Conservation (phyloP, 2,888 invertebrate species). For the Hydrotaea cyrtoneurina region DNA sequence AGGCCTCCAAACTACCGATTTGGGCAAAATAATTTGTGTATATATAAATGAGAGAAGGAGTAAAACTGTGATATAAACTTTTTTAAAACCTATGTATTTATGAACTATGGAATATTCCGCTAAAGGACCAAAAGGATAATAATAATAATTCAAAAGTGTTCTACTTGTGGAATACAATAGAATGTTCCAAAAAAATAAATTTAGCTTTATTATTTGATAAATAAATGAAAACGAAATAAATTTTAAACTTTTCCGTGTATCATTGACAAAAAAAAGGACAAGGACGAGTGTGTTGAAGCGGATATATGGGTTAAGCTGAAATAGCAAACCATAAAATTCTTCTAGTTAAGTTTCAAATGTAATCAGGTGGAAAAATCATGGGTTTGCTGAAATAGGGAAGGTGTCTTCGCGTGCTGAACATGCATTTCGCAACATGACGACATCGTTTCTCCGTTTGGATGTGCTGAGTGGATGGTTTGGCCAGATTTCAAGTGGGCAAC, state of each 20-base stretch:
- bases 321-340: too few species aligned
- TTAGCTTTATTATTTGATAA: constrained; percentile 30
- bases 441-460: too few species aligned
- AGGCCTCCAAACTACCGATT: background rate
- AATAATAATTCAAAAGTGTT: background rate
- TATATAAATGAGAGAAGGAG: constrained; percentile 30
- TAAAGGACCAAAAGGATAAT: constrained; percentile 6
- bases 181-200: constrained; percentile 29
- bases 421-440: too few species aligned
- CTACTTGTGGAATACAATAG: constrained; percentile 12
- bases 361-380: too few species aligned
- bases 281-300: background rate
- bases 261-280: background rate
- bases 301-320: background rate
- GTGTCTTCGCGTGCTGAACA: too few species aligned
- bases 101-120: constrained; percentile 23
- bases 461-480: too few species aligned
- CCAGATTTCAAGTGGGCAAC: too few species aligned
- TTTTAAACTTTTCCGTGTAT: background rate
- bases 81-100: background rate
- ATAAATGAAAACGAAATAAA: background rate
- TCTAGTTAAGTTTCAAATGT: too few species aligned
- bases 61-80: constrained; percentile 30
- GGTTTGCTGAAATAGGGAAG: too few species aligned
- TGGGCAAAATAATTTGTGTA: constrained; percentile 24